These are phyloP conservation scores for Drosophila leonis DNA, from an alignment of 2,888 invertebrate species.

Conservation along the genomic window DNA sequence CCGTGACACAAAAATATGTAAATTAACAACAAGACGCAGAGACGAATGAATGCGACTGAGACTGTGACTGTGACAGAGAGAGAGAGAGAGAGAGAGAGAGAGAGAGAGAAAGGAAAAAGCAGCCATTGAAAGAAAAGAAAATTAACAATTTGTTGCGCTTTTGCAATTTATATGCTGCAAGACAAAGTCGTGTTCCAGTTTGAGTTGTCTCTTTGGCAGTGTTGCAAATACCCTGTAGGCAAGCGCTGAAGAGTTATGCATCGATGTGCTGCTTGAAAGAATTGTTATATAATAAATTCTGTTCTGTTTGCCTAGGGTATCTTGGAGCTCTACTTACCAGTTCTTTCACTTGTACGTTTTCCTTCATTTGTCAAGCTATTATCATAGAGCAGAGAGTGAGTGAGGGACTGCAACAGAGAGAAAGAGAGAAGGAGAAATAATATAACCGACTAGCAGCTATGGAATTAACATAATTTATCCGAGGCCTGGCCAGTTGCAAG, in stretches of 20 bases:
- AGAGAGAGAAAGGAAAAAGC: slow-evolving; percentile 6
- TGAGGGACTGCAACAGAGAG: background rate
- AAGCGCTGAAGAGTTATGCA: background rate
- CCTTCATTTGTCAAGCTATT: slow-evolving; percentile 71
- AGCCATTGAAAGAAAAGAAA: slow-evolving; percentile 63
- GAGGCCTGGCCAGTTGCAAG: slow-evolving; percentile 36
- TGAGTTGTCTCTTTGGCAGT: slow-evolving; percentile 23
- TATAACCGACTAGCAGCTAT: slow-evolving; percentile 45
- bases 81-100: background rate
- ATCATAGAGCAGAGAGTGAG: slow-evolving; percentile 17
- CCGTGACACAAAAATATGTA: slow-evolving; percentile 66
- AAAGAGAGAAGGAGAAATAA: slow-evolving; percentile 23
- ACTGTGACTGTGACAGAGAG: background rate
- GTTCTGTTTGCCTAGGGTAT: slow-evolving; percentile 10
- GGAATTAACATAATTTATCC: slow-evolving; percentile 78
- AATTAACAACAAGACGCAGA: slow-evolving; percentile 56
- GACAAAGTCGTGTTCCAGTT: slow-evolving; percentile 49
- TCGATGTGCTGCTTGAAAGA: background rate
- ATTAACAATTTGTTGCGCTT: slow-evolving; percentile 81
- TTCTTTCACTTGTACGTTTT: slow-evolving; percentile 27
- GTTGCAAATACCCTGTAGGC: slow-evolving; percentile 30
- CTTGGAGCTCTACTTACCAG: no score
- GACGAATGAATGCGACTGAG: slow-evolving; percentile 17
- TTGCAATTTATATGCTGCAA: slow-evolving; percentile 65
- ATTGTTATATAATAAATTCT: background rate